Base-by-base conservation (phyloP, 2,888 invertebrate genomes). In the Labia minor region DNA sequence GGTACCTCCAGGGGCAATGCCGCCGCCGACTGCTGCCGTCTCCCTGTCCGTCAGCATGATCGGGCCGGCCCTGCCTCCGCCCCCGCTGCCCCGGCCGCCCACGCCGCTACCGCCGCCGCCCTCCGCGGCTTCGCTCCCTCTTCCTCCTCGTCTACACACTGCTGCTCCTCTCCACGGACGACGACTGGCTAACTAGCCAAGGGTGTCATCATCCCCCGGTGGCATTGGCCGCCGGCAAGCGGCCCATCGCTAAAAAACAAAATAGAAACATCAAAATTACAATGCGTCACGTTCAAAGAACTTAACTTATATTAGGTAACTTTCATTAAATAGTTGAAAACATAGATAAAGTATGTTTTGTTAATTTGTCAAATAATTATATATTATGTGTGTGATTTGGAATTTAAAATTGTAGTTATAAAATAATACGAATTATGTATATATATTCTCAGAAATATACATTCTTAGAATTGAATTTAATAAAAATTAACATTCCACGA, bases 21-120 rank as follows among this genome's bases (percentile, higher is more conserved):
- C 66, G 67, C 68, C 68, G 68, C 69, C 26, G 65, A 67, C 65
- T 70, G 68, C 33, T 33, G 33, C 33, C 33, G 33, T 33, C 6
- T 33, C 33, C 33, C 33, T 33, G 33, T 33, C 33, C 33, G 33
- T 33, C 33, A 33, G 33, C 33, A 33, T 33, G 33, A 33, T 33
- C 33, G 26, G 61, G 21, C 3, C 4, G 1, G 65, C 64, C 21
- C 67, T 67, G 67, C 68, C 68, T 69, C 69, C 26, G 65, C 66
- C 65, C 70, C 68, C 65, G 67, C 68, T 66, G 70, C 64, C 65
- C 65, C 71, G 70, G 68, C 68, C 69, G 61, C 64, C 67, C 63
- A 64, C 68, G 67, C 67, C 63, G 61, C 68, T 66, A 62, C 66
- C 70, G 19, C 63, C 70, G 66, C 69, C 70, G 67, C 69, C 70